Conservation (phyloP, 2,113 vertebrate genomes). For the Oxyruncus cristatus region DNA sequence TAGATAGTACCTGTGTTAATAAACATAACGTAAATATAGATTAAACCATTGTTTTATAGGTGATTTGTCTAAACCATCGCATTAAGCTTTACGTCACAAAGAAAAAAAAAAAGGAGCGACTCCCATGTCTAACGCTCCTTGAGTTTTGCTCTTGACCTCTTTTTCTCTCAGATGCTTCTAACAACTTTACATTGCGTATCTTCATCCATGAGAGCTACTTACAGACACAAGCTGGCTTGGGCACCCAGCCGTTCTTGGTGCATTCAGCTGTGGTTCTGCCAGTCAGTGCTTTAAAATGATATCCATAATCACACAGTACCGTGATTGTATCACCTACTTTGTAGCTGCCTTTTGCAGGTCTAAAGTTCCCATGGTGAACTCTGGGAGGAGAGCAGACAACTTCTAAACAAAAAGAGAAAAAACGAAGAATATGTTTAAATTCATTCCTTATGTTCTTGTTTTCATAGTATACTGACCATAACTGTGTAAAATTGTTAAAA, state of each 20-base stretch:
- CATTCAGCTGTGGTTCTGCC: neutral
- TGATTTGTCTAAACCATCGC: neutral
- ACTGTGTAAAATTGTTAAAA: neutral
- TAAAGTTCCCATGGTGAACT: constrained; percentile 30
- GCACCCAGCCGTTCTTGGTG: constrained; percentile 54
- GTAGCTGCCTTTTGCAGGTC: neutral
- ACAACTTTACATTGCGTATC: neutral
- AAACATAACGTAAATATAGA: neutral
- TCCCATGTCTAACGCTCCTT: neutral
- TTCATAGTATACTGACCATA: neutral
- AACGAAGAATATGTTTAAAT: neutral
- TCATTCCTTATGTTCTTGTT: neutral
- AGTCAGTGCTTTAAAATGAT: neutral
- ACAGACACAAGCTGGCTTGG: constrained; percentile 61
- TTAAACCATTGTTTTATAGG: neutral
- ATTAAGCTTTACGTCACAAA: neutral
- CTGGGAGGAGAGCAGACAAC: constrained; percentile 28
- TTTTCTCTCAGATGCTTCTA: neutral
- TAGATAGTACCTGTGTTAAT: neutral
- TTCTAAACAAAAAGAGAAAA: constrained; percentile 41
- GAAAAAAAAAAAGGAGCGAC: neutral
- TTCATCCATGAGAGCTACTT: constrained; percentile 15
- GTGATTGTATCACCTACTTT: neutral
- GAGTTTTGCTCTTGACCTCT: neutral
- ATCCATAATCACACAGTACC: neutral